These are phyloP conservation scores for Lampris incognitus DNA, from an alignment of 2,113 vertebrate genomes.

Conservation along the genomic window DNA sequence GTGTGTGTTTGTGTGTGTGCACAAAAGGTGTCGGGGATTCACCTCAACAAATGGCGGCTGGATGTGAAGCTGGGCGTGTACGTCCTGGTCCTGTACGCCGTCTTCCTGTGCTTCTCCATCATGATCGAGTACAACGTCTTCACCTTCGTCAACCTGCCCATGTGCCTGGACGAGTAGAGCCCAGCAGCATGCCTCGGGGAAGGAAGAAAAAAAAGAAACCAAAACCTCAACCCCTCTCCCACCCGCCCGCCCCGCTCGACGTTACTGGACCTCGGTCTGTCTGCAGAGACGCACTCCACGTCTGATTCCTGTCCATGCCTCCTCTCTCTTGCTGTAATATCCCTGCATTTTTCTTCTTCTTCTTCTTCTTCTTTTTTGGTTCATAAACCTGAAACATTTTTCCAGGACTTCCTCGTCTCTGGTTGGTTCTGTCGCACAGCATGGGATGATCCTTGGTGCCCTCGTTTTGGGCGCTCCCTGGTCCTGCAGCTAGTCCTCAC, in stretches of 20 bases:
- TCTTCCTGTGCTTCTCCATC: constrained; percentile 97
- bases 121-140: constrained; percentile 99
- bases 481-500: constrained; percentile 46
- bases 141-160: constrained; percentile 98
- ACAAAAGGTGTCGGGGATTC: constrained; percentile 90
- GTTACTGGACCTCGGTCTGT: constrained; percentile 53
- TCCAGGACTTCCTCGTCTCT: constrained; percentile 40
- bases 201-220: constrained; percentile 25
- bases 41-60: constrained; percentile 94
- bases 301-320: constrained; percentile 15
- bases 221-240: constrained; percentile 56
- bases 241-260: constrained; percentile 8
- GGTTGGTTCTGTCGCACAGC: constrained; percentile 52
- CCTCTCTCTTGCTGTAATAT: constrained; percentile 26
- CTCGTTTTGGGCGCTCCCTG: constrained; percentile 32
- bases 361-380: constrained; percentile 2
- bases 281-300: constrained; percentile 36
- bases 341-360: neutral
- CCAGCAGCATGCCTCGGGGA: constrained; percentile 44
- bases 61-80: constrained; percentile 92
- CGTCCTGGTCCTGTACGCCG: constrained; percentile 88
- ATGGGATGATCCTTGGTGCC: constrained; percentile 42
- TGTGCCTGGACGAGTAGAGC: constrained; percentile 90
- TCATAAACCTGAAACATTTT: constrained; percentile 39
- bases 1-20: constrained; percentile 16